Base-by-base conservation (phyloP, 2,888 invertebrate genomes). In the Himalopsyche anomala region DNA sequence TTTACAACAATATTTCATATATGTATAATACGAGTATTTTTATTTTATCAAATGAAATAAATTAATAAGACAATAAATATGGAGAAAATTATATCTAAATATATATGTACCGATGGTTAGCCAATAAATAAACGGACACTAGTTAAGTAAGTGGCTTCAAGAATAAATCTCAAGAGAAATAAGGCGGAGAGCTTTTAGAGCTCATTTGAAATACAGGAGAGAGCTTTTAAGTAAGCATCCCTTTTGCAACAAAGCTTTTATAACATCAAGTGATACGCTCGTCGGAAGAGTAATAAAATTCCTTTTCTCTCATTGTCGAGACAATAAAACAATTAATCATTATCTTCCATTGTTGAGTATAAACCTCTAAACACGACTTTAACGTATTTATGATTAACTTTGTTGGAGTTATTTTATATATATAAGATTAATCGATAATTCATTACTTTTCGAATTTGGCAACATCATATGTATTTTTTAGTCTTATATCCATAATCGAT, bases 161-260 rank as follows among this genome's bases (percentile, higher is more conserved):
- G 74, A 38, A 74, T 74, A 74, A 74, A 74, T 74, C 74, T 74
- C 74, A 28, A 28, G 74, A 74, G 74, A 74, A 74, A 74, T 74
- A 36, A 81, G 54, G 81, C 54, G 9, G 55, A 36, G 28, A 55
- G 82, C 82, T 82, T 54, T 81, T 36, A 81, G 81, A 80, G 42
- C 82, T 82, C 51, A 82, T 82, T 82, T 82, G 82, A 82, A 87
- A 87, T 87, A 87, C 87, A 83, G 85, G 51, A 86, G 85, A 87
- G 79, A 86, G 82, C 86, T 85, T 84, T 86, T 86, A 84, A 83
- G 83, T 56, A 85, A 83, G 83, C 83, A 56, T n/a, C 51, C 79
- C 62, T 45, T 45, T 28, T 36, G 38, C 36, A 74, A 62, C 62
- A 28, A 11, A 38, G 74, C 36, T 74, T 74, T 74, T 74, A 38